Base-by-base conservation (phyloP, 2,797 vertebrate genomes). In the Lateolabrax maculatus region DNA sequence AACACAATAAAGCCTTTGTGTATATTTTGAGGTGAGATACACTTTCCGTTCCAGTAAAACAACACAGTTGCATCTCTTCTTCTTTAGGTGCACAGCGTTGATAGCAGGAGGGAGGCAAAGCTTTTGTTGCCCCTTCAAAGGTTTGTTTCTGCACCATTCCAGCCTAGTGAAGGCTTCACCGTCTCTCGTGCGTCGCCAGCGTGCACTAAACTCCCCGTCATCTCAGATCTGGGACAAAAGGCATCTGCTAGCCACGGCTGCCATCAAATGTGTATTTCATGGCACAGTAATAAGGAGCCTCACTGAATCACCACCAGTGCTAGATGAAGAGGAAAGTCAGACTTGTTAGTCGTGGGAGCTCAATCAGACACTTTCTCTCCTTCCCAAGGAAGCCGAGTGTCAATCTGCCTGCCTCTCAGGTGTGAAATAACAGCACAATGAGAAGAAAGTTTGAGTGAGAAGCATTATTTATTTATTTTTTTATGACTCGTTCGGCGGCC, bases 391-490 rank as follows among this genome's bases (percentile, higher is more conserved):
- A 72, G 31, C n/a, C 8, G 10, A 51, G 77, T 72, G 83, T 92
- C 90, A 80, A 80, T 82, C 85, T 49, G 84, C 46, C 74, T 56
- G 84, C 68, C 79, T 79, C 75, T 93, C 90, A 88, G 89, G 87
- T 92, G 92, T 89, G 90, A 90, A 92, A 91, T 91, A 87, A 88
- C 83, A 90, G 81, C 88, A 90, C 73, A 87, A 80, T 74, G 78
- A 90, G 74, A 69, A 76, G 65, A 86, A 91, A 86, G 79, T 89
- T 87, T 56, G 68, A 89, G 79, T 52, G 76, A 87, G 78, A 46
- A 39, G 81, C 53, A 7, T 79, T n/a, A n/a, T n/a, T n/a, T n/a
- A n/a, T n/a, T n/a, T n/a, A n/a, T n/a, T n/a, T n/a, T 85, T 88
- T 78, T 77, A 46, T 56, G 80, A 80, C 75, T 84, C 10, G 36